Evolutionary conservation across 1,140 invertebrate genomes (phyloP), one percentile per base, ranked within the genome.

Genomic region (Prorops nasuta): DNA sequence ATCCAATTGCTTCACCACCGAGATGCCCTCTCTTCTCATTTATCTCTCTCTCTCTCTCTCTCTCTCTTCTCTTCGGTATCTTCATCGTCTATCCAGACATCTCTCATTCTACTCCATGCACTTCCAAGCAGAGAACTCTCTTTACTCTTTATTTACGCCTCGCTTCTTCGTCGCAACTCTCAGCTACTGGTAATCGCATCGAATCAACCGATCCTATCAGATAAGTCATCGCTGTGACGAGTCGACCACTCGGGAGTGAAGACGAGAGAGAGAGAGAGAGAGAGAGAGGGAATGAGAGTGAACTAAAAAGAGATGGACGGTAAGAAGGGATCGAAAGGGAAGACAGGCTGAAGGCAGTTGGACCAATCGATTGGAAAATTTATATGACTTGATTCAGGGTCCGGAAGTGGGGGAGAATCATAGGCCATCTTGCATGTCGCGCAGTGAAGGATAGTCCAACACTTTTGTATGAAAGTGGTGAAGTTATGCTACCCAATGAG

Each of bases 291-390:
- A n/a, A n/a, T n/a, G n/a, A n/a, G n/a, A n/a, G n/a, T n/a, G n/a
- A n/a, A n/a, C n/a, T n/a, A n/a, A n/a, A n/a, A n/a, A n/a, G n/a
- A n/a, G n/a, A n/a, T n/a, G n/a, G n/a, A n/a, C n/a, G n/a, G n/a
- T n/a, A n/a, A n/a, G n/a, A n/a, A n/a, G n/a, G n/a, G n/a, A n/a
- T n/a, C n/a, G n/a, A n/a, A n/a, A n/a, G n/a, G n/a, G n/a, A n/a
- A n/a, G n/a, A n/a, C n/a, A n/a, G n/a, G n/a, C n/a, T n/a, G n/a
- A n/a, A n/a, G n/a, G n/a, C n/a, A n/a, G n/a, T n/a, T n/a, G n/a
- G n/a, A n/a, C n/a, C 47, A 42, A 52, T 36, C 24, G 32, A 48
- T 24, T 21, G 50, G 50, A 52, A 48, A 48, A 48, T 48, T 52
- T 48, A 48, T 52, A 52, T 48, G 20, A 16, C 32, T 24, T n/a